Base-by-base conservation (phyloP, 2,888 invertebrate genomes). In the Lamproptera curius region DNA sequence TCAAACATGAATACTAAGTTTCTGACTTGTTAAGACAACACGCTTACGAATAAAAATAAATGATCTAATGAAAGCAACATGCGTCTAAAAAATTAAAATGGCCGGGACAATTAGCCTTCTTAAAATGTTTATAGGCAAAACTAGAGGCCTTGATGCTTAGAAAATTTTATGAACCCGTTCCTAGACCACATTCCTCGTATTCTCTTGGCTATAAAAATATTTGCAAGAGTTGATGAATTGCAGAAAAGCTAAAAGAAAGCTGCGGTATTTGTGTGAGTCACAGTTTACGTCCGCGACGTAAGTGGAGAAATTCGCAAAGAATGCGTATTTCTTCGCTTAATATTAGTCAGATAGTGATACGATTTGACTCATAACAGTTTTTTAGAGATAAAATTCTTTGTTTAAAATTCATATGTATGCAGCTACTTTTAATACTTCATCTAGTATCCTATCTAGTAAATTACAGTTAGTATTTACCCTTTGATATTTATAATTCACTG, bases 321-420 rank as follows among this genome's bases (percentile, higher is more conserved):
- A 72, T 68, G 62, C 42, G 54, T 61, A 64, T 63, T 63, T 65
- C 68, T 59, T 68, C 68, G 70, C 70, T 66, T 44, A 14, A 28
- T 39, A 49, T 53, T 51, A 51, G 46, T 46, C 48, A 51, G 31
- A 49, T 37, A 46, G 46, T 34, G 41, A 36, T 28, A 35, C 13
- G 16, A 28, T 13, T 23, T 44, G 35, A 39, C 49, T 34, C 39
- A 15, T 42, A n/a, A n/a, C n/a, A n/a, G n/a, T n/a, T n/a, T n/a
- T n/a, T 42, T 38, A 15, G 37, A 23, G 10, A 33, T 16, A n/a
- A 6, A 8, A 23, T 23, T 23, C 4, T 23, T 23, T 23, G 23
- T 23, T 23, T 23, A 6, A 23, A 8, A 23, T 23, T 6, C 8
- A n/a, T n/a, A n/a, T n/a, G n/a, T n/a, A n/a, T n/a, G n/a, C n/a